phyloP scores from a whole-genome alignment of 2,797 vertebrate species.

The Passerculus sandwichensis region DNA sequence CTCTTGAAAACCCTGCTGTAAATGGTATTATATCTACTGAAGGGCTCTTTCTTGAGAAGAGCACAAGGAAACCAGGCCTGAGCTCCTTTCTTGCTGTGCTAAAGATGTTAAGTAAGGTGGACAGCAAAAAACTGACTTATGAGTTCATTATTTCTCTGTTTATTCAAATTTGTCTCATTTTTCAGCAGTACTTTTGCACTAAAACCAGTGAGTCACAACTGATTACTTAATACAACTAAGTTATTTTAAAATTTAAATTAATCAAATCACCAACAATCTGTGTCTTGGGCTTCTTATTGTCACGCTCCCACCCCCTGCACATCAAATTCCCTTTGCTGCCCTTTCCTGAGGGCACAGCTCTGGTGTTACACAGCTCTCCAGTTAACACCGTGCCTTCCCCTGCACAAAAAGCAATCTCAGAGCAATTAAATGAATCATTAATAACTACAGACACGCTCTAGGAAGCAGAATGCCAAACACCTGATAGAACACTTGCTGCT shows the following conservation, averaged over 20 bases:
- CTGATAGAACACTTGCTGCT: neutral
- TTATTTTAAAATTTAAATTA: conserved; percentile 5
- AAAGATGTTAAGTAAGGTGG: neutral
- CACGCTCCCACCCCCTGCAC: neutral
- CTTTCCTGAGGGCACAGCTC: neutral
- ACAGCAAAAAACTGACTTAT: neutral
- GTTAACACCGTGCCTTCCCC: neutral
- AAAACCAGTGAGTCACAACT: neutral
- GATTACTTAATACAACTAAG: neutral
- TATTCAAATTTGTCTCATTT: neutral
- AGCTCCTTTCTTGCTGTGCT: neutral
- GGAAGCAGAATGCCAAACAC: neutral
- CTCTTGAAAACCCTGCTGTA: neutral
- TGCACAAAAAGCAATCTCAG: neutral
- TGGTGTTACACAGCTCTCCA: neutral
- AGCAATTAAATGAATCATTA: neutral
- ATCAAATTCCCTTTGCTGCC: neutral
- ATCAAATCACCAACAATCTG: neutral
- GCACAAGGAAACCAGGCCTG: neutral
- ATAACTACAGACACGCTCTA: neutral
- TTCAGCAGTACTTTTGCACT: neutral
- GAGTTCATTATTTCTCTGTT: neutral
- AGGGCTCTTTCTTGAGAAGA: neutral
- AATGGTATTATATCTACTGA: neutral
- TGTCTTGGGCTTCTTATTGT: neutral